Percentiles rank a stretch among this genome's conserved stretches.
phyloP scores from a whole-genome alignment of 1,140 invertebrate species.

The Meloidogyne hapla region DNA sequence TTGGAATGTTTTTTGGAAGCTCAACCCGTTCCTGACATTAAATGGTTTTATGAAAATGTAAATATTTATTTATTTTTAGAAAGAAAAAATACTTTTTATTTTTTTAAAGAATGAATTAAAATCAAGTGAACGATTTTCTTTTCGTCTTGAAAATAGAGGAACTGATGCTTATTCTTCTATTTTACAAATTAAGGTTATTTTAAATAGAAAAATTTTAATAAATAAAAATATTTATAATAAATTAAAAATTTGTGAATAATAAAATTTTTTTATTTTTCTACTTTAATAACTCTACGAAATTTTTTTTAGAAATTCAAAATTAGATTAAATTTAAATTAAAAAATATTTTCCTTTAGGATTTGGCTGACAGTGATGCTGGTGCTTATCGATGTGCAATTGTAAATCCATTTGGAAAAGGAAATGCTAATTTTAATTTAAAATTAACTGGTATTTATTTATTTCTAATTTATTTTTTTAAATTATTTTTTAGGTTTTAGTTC shows the following conservation, averaged over 20 bases:
- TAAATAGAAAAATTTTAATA: too few relatives aligned
- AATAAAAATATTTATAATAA: too few relatives aligned
- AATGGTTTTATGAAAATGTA: slow-evolving; percentile 74
- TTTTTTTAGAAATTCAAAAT: too few relatives aligned
- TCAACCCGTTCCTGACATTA: slow-evolving; percentile 88
- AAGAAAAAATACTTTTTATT: slow-evolving; percentile 65
- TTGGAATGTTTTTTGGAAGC: slow-evolving; percentile 94
- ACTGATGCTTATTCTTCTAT: slow-evolving; percentile 85
- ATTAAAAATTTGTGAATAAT: too few relatives aligned
- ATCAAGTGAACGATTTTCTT: slow-evolving; percentile 80
- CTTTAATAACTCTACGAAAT: too few relatives aligned
- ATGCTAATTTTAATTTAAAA: slow-evolving; percentile 65
- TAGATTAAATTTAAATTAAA: slow-evolving; percentile 27
- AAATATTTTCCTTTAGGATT: slow-evolving; percentile 52
- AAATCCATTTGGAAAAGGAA: slow-evolving; percentile 64
- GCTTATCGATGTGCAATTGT: slow-evolving; percentile 67
- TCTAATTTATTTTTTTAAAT: not conserved
- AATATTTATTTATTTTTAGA: slow-evolving; percentile 42
- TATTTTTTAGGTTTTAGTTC: slow-evolving; percentile 70
- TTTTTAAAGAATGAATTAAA: slow-evolving; percentile 74
- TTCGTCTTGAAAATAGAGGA: slow-evolving; percentile 74
- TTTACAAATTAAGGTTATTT: slow-evolving; percentile 78
- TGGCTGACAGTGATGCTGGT: slow-evolving; percentile 65
- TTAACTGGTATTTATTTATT: slow-evolving; percentile 57
- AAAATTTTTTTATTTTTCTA: too few relatives aligned